phyloP scores from a whole-genome alignment of 1,140 invertebrate species.

The Chironomus striatipennis region DNA sequence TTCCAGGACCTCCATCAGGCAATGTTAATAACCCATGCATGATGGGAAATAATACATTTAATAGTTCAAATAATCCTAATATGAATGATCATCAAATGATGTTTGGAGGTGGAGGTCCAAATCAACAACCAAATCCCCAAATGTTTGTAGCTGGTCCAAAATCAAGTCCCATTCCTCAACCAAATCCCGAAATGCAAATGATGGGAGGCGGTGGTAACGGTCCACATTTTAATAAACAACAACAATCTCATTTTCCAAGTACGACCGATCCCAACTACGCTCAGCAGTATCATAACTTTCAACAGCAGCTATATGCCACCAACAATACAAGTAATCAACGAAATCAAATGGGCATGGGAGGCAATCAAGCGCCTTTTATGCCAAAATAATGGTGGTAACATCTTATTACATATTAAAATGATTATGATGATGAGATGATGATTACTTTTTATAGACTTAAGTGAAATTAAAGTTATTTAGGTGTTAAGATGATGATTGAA shows the following conservation, averaged over 20 bases:
- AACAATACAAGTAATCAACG: conserved; percentile 59
- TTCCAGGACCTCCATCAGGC: conserved; percentile 40
- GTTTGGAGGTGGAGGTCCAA: conserved; percentile 24
- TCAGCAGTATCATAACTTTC: conserved; percentile 91
- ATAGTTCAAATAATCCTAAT: conserved; percentile 21
- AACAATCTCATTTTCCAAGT: conserved; percentile 56
- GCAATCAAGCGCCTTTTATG: conserved; percentile 21
- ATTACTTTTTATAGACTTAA: background rate
- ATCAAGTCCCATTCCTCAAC: conserved; percentile 33
- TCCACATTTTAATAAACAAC: conserved; percentile 28
- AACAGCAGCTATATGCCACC: conserved; percentile 87
- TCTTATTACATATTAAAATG: background rate
- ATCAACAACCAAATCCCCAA: conserved; percentile 41
- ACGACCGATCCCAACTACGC: conserved; percentile 86
- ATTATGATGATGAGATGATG: background rate
- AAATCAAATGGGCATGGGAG: conserved; percentile 31
- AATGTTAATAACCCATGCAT: conserved; percentile 14
- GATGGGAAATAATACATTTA: conserved; percentile 39
- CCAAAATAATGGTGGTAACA: conserved; percentile 25
- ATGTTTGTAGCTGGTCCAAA: conserved; percentile 46
- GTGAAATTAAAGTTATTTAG: conserved; percentile 14
- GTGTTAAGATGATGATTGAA: conserved; percentile 16
- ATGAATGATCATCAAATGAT: conserved; percentile 19
- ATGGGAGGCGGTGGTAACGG: conserved; percentile 45
- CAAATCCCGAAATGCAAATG: conserved; percentile 45